Evolutionary conservation across 2,113 vertebrate species (phyloP).

Genomic region (Corythaixoides concolor): DNA sequence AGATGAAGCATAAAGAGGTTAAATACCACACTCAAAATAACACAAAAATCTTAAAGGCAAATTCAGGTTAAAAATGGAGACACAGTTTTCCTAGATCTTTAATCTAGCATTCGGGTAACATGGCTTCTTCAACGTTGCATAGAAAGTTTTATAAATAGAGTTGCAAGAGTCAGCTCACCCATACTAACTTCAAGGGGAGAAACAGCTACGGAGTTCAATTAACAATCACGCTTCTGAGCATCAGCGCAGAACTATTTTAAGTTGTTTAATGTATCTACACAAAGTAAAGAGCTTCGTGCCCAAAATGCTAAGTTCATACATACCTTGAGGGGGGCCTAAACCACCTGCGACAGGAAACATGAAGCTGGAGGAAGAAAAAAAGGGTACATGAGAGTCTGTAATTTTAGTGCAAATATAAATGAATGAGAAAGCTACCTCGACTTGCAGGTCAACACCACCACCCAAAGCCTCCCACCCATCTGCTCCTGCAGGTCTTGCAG

Average conservation of each 20-base stretch:
- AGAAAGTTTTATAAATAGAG: background rate
- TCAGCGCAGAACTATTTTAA: background rate
- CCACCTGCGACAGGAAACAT: slow-evolving; percentile 92
- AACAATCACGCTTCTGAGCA: background rate
- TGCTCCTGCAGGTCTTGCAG: background rate
- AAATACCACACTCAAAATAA: slow-evolving; percentile 19
- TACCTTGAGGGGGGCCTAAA: slow-evolving; percentile 91
- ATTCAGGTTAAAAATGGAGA: background rate
- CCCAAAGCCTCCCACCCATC: background rate
- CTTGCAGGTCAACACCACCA: rapidly evolving
- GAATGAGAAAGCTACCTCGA: background rate
- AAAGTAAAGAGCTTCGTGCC: background rate
- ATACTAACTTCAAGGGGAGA: background rate
- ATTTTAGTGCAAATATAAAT: background rate
- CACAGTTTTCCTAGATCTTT: background rate
- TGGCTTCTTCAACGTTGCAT: background rate
- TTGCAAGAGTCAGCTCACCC: background rate
- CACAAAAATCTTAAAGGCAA: background rate
- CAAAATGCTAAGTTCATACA: slow-evolving; percentile 12
- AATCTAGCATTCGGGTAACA: background rate
- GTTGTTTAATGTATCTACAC: background rate
- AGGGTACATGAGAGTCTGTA: background rate
- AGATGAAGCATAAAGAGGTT: slow-evolving; percentile 46
- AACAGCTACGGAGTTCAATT: background rate
- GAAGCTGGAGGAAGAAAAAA: slow-evolving; percentile 81